Conservation (phyloP, 2,113 vertebrate species). For the Agelaius phoeniceus region DNA sequence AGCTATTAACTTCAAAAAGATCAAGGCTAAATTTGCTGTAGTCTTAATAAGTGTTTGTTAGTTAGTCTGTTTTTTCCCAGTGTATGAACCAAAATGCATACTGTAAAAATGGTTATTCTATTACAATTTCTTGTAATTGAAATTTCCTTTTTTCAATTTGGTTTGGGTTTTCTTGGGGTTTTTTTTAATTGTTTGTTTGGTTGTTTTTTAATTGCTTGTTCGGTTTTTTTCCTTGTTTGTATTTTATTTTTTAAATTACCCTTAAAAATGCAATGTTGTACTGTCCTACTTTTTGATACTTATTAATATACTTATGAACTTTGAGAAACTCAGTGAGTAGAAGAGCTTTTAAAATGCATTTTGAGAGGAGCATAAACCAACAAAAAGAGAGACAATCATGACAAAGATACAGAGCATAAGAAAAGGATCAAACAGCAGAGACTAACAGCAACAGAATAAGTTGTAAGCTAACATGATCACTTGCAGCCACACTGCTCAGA, state of each 20-base stretch:
- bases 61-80: neutral
- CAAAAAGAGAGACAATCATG: neutral
- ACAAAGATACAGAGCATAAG: neutral
- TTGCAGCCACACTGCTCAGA: neutral
- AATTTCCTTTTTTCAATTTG: neutral
- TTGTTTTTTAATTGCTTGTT: neutral
- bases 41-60: neutral
- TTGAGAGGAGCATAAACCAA: neutral
- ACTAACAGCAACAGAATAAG: neutral
- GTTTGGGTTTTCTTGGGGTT: neutral
- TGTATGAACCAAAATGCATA: neutral
- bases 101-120: neutral
- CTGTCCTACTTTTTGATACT: neutral
- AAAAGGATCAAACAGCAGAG: neutral
- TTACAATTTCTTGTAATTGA: neutral
- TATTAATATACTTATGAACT: neutral
- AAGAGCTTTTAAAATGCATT: neutral
- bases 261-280: neutral
- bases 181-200: neutral
- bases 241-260: neutral
- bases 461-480: neutral
- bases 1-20: neutral
- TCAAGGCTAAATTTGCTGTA: neutral
- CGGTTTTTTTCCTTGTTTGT: neutral
- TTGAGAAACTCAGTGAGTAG: neutral